phyloP scores from a whole-genome alignment of 2,113 vertebrate species.

The Sylvicapra grimmia region DNA sequence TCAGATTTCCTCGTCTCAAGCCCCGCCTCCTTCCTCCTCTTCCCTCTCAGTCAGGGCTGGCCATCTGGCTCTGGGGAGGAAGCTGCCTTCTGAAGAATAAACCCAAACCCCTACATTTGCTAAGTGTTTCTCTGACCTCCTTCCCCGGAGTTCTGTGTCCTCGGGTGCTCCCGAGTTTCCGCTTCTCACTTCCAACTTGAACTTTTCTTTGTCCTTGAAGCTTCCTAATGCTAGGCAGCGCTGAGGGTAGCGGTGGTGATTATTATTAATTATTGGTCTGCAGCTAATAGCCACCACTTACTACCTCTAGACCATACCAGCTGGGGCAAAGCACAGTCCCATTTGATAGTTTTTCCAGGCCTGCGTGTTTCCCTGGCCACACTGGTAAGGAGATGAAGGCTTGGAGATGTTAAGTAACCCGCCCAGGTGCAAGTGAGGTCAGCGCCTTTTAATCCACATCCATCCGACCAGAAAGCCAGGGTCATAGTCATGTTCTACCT shows the following conservation, averaged over 20 bases:
- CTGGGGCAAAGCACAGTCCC: not conserved
- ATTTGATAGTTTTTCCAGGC: not conserved
- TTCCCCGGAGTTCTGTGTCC: not conserved
- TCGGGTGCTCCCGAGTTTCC: not conserved
- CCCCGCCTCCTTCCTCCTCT: not conserved
- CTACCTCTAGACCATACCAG: too few species aligned
- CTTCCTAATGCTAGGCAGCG: not conserved
- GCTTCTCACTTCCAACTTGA: not conserved
- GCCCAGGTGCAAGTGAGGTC: not conserved
- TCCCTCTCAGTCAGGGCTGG: not conserved
- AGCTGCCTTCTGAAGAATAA: not conserved
- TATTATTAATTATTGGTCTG: not conserved
- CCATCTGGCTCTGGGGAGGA: not conserved
- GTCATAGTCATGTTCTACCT: not conserved
- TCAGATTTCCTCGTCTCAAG: not conserved
- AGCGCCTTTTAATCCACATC: not conserved
- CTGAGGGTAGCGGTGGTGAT: not conserved
- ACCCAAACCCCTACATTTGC: not conserved
- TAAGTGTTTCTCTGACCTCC: accelerated
- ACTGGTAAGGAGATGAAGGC: not conserved
- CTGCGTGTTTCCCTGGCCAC: not conserved
- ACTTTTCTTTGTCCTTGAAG: too few species aligned
- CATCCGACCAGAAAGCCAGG: not conserved
- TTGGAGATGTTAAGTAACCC: not conserved
- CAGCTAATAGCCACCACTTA: accelerated